A percentile compares a stretch with the other conserved stretches of the same genome.
Conservation (phyloP, 2,888 invertebrate species). For the Cataglyphis albicans region DNA sequence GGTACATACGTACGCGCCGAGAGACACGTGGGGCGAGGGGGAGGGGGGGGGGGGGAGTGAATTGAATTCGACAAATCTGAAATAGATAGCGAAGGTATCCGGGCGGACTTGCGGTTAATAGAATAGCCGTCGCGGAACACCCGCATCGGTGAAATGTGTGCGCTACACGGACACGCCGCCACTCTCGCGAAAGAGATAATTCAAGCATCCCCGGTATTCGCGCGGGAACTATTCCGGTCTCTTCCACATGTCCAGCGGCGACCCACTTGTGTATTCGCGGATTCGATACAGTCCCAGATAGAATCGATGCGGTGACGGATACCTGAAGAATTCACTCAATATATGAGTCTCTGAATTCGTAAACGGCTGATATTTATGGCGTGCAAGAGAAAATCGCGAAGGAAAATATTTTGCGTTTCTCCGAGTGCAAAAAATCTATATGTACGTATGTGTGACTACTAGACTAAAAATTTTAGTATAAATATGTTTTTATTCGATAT, state of each 20-base stretch:
- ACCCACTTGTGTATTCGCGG: conserved; percentile 49
- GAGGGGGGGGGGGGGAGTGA: neutral
- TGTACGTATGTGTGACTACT: neutral
- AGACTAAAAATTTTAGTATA: neutral
- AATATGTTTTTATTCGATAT: neutral
- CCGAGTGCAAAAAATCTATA: neutral
- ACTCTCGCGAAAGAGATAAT: conserved; percentile 72
- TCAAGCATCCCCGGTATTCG: conserved; percentile 67
- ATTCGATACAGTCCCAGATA: conserved; percentile 52
- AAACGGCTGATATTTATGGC: conserved; percentile 17
- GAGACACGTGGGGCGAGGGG: neutral
- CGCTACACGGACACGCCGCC: conserved; percentile 45
- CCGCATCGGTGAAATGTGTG: conserved; percentile 42
- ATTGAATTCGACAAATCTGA: conserved; percentile 78
- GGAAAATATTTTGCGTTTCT: neutral
- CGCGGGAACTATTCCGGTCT: conserved; percentile 68
- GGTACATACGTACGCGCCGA: neutral
- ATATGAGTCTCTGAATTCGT: conserved; percentile 39
- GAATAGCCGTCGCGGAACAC: conserved; percentile 70
- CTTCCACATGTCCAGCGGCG: conserved; percentile 36
- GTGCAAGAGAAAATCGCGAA: conserved; percentile 1
- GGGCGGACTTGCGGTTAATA: conserved; percentile 72
- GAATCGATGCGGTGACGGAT: conserved; percentile 56
- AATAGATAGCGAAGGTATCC: conserved; percentile 69
- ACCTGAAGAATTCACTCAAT: conserved; percentile 61